Conservation (phyloP, 2,113 vertebrate genomes). For the Percina caprodes region DNA sequence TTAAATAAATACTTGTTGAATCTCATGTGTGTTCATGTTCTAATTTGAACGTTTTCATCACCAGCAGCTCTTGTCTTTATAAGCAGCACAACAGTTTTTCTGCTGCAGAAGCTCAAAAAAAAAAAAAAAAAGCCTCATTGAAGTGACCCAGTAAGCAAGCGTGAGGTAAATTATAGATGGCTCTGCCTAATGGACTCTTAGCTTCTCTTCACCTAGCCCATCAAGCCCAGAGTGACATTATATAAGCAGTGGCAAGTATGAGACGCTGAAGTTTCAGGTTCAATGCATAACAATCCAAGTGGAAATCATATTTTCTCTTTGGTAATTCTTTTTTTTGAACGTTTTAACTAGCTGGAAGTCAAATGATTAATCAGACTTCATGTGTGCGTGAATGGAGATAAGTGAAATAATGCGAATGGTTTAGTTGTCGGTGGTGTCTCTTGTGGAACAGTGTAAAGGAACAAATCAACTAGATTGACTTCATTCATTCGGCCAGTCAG, state of each 20-base stretch:
- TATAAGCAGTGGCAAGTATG: constrained; percentile 40
- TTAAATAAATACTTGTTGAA: constrained; percentile 59
- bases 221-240: constrained; percentile 55
- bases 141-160: constrained; percentile 77
- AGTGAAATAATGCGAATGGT: constrained; percentile 27
- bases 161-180: constrained; percentile 82
- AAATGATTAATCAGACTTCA: constrained; percentile 51
- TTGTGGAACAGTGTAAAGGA: constrained; percentile 49
- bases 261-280: constrained; percentile 34
- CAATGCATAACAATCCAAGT: constrained; percentile 8
- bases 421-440: constrained; percentile 47
- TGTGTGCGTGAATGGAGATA: constrained; percentile 49
- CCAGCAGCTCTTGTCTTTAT: constrained; percentile 17
- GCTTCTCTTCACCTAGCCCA: constrained; percentile 63
- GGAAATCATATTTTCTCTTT: constrained; percentile 32
- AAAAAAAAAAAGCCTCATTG: constrained; percentile 50
- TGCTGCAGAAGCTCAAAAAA: constrained; percentile 34
- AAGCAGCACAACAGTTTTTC: constrained; percentile 31
- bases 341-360: constrained; percentile 35
- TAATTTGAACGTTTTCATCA: constrained; percentile 32
- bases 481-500: constrained; percentile 63
- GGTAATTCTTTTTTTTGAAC: constrained; percentile 9
- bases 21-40: not conserved
- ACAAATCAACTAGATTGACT: constrained; percentile 71
- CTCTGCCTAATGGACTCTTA: constrained; percentile 75